Evolutionary conservation across 2,797 vertebrate genomes (phyloP).

Genomic region (Arrhamphus sclerolepis): DNA sequence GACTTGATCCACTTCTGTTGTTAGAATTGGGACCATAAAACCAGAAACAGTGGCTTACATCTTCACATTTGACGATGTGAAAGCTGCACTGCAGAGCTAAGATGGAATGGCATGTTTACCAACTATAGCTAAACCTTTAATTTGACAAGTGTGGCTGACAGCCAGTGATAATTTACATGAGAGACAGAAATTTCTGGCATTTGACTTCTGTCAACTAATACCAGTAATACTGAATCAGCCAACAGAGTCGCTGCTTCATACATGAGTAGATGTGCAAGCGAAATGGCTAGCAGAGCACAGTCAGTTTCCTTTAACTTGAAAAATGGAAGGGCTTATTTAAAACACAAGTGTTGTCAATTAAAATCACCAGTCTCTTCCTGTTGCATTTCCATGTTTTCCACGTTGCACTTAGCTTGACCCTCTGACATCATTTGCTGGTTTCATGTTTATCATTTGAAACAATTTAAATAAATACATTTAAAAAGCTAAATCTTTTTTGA

Average conservation of each 20-base stretch:
- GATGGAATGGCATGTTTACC: constrained; percentile 66
- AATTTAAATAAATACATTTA: neutral
- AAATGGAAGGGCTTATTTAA: constrained; percentile 1
- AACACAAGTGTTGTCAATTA: constrained; percentile 27
- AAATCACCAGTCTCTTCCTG: constrained; percentile 4
- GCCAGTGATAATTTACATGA: constrained; percentile 59
- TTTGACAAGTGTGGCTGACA: constrained; percentile 63
- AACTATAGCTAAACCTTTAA: constrained; percentile 58
- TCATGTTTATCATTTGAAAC: constrained; percentile 1
- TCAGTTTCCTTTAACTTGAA: constrained; percentile 10
- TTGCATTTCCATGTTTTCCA: neutral
- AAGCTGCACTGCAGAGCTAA: constrained; percentile 44
- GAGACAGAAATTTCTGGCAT: constrained; percentile 56
- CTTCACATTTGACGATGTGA: constrained; percentile 43
- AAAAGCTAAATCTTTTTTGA: neutral
- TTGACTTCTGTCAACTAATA: constrained; percentile 60
- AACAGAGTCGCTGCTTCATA: constrained; percentile 25
- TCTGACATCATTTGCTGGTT: neutral
- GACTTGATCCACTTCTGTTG: constrained; percentile 5
- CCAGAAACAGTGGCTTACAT: constrained; percentile 33
- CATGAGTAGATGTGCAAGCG: constrained; percentile 15
- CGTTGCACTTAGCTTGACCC: neutral
- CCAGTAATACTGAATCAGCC: constrained; percentile 43
- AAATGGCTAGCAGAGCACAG: constrained; percentile 25
- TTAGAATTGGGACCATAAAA: constrained; percentile 37